Percentiles rank a stretch among this genome's conserved stretches.
Evolutionary conservation across 2,888 invertebrate genomes (phyloP).

Genomic region (Athalia cordata): DNA sequence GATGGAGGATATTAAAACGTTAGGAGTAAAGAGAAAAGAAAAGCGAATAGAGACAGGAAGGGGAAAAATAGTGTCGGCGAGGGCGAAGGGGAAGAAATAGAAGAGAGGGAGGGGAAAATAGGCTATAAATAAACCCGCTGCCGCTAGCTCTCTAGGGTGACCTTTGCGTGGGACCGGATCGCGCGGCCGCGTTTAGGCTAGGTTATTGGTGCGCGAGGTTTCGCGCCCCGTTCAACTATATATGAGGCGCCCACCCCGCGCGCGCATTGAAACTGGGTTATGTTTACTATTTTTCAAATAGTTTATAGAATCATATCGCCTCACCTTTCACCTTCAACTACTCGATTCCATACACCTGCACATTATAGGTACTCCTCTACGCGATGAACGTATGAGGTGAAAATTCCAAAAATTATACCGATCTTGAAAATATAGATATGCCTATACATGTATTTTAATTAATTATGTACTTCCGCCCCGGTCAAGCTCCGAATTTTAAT

Average conservation of each 20-base stretch:
- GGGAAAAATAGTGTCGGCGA: constrained; percentile 36
- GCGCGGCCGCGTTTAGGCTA: constrained; percentile 60
- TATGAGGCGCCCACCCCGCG: not conserved
- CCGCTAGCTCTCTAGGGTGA: constrained; percentile 61
- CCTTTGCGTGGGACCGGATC: constrained; percentile 61
- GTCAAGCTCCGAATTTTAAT: not conserved
- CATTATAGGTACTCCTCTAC: not conserved
- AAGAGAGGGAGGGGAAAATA: constrained; percentile 51
- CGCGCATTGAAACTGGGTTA: constrained; percentile 61
- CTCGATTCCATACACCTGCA: not conserved
- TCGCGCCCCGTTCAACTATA: constrained; percentile 43
- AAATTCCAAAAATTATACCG: not conserved
- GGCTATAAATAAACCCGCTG: constrained; percentile 65
- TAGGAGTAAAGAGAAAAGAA: not conserved
- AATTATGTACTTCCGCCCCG: no score
- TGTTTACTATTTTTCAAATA: constrained; percentile 60
- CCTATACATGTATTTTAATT: no score
- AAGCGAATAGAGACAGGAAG: not conserved
- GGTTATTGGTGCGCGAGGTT: constrained; percentile 60
- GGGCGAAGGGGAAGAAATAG: constrained; percentile 45
- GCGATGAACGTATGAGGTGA: no score
- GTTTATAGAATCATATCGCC: not conserved
- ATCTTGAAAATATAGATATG: not conserved
- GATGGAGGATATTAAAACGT: not conserved
- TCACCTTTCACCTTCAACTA: not conserved